Base-by-base conservation (phyloP, 2,888 invertebrate genomes). In the Scaptomyza cyrtandrae region DNA sequence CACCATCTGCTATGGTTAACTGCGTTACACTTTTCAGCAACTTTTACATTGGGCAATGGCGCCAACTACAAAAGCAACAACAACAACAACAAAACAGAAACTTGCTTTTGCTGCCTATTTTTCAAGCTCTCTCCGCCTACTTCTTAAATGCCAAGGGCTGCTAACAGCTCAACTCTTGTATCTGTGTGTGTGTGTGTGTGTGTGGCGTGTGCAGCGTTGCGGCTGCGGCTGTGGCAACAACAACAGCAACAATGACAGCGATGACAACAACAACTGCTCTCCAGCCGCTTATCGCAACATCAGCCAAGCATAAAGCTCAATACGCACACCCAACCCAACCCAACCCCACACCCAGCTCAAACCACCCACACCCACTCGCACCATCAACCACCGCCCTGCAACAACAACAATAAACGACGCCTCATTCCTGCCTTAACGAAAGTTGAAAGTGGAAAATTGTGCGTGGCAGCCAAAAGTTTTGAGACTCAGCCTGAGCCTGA, bases 381-480 rank as follows among this genome's bases (percentile, higher is more conserved):
- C 56, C 54, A 60, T 3, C 57, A 69, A 49, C 66, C 66, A 75
- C 74, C 74, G 59, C 55, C 71, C 71, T 52, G 70, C 66, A 56
- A 41, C 64, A 48, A 43, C 54, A 54, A n/a, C 46, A 59, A 43
- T 58, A 41, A 39, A 37, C 7, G 13, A 39, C 33, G 46, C 14
- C 37, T 31, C 27, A 24, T 63, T 43, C 41, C 27, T 31, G 13
- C 13, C 31, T 56, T 29, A 57, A 45, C 46, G 27, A 83, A 83
- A 83, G 80, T 83, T 83, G 83, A 83, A 83, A 86, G 86, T 83
- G 83, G 83, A 83, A 83, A 83, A 83, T 86, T 83, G 83, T 86
- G 83, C 86, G 86, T 86, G 75, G 83, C 86, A 74, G 83, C 75
- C 82, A 82, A 86, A 83, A 83, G 41, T 41, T 41, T 41, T 41